Evolutionary conservation across 2,113 vertebrate species (phyloP), one percentile per base, ranked within the genome.

Genomic region (Zosterops pallidus): DNA sequence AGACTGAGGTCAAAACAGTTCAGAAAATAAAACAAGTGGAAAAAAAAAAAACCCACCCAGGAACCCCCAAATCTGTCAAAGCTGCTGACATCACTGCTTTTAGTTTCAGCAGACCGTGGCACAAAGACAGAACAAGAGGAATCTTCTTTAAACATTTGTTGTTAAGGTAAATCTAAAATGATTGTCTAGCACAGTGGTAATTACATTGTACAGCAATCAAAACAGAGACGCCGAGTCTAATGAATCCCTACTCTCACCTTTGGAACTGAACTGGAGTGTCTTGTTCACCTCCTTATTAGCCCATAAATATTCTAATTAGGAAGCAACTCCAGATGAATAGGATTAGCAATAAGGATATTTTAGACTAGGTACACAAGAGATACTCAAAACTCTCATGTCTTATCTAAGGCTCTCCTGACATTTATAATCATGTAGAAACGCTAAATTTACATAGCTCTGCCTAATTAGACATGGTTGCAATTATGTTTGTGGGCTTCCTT

Each of bases 271-370:
- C 92, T 92, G 86, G 95, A 97, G 95, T 92, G 95, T 97, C 96
- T 94, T 87, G 95, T 95, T 98, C 98, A 98, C 97, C 98, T 98
- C 95, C 97, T 98, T 98, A 98, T 99, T 98, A 98, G 98, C 92
- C 97, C 97, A 98, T 98, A 98, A 98, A 98, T 98, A 98, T 98
- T 98, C 98, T 97, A 98, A 99, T 99, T 98, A 99, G 98, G 94
- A 96, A 94, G 92, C 91, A 90, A 92, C 95, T 97, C 92, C 76
- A 97, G 98, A 97, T 96, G 97, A 98, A 96, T 93, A 95, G 97
- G 97, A 97, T 98, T 96, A 98, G 96, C 92, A 95, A 87, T 94
- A 90, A 97, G 95, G 97, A 97, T 90, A 63, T 92, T 96, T 92
- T 86, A 86, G 78, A 90, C 94, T 82, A 91, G 92, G 90, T 79